Evolutionary conservation across 2,113 vertebrate species (phyloP).

Genomic region (Plecturocebus donacophilus): DNA sequence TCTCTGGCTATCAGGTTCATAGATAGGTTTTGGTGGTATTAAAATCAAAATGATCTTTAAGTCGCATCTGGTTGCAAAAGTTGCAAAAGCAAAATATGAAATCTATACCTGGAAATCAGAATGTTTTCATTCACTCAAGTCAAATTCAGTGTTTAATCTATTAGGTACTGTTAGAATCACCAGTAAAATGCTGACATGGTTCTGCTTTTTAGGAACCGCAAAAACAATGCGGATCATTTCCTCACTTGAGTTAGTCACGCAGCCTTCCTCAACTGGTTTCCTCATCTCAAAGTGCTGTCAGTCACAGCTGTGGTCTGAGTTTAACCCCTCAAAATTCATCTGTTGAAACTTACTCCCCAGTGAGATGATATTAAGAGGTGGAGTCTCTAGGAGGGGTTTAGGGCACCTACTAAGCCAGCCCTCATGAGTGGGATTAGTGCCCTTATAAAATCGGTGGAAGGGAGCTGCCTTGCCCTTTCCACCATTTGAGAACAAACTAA

Average conservation of each 20-base stretch:
- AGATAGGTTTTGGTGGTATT: neutral
- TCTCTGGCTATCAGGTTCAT: neutral
- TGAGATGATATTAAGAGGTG: neutral
- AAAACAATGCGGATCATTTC: neutral
- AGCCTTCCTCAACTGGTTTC: neutral
- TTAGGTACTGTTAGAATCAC: neutral
- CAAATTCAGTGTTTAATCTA: neutral
- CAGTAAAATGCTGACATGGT: too few relatives aligned
- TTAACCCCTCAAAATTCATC: neutral
- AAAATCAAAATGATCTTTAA: slow-evolving; percentile 40
- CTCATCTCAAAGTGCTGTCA: neutral
- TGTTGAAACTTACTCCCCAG: neutral
- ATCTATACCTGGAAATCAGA: neutral
- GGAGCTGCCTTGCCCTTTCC: neutral
- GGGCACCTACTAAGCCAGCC: too few relatives aligned
- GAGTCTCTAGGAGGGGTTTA: neutral
- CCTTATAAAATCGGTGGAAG: neutral
- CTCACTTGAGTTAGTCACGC: neutral
- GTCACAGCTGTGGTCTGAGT: neutral
- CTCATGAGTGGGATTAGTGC: too few relatives aligned
- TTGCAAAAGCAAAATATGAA: slow-evolving; percentile 38
- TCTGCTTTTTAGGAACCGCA: neutral
- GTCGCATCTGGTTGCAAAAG: neutral
- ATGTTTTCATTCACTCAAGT: neutral
- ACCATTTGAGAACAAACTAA: neutral